These are phyloP conservation scores for Polyommatus icarus DNA, from an alignment of 2,888 invertebrate species.

Conservation along the genomic window DNA sequence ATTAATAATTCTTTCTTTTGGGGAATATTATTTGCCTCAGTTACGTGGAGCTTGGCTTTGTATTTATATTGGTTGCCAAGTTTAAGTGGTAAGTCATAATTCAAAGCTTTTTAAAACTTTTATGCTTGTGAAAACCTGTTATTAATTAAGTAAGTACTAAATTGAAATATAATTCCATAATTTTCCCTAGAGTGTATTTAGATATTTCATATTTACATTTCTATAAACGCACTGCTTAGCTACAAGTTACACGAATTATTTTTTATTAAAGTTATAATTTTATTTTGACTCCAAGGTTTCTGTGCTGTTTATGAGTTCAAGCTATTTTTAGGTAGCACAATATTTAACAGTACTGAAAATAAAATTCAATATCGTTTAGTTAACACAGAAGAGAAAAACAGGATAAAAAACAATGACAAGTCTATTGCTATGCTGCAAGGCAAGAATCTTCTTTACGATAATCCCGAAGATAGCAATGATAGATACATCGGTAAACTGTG, in stretches of 20 bases:
- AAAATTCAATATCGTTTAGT: slow-evolving; percentile 58
- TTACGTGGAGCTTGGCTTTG: slow-evolving; percentile 87
- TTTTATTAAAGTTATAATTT: slow-evolving; percentile 3
- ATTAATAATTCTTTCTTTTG: slow-evolving; percentile 84
- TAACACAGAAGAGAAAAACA: slow-evolving; percentile 60
- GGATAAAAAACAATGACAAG: slow-evolving; percentile 71
- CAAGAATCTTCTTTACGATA: slow-evolving; percentile 63
- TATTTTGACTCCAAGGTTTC: slow-evolving; percentile 14
- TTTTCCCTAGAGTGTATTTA: background rate
- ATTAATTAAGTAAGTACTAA: background rate
- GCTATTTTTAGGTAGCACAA: slow-evolving; percentile 57
- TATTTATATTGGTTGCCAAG: slow-evolving; percentile 85
- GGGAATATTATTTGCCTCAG: slow-evolving; percentile 86
- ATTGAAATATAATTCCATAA: background rate
- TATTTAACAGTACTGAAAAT: slow-evolving; percentile 51
- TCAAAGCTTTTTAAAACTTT: background rate
- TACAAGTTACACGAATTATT: background rate
- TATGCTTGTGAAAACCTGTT: background rate
- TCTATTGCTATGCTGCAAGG: slow-evolving; percentile 69
- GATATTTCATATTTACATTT: background rate
- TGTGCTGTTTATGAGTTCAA: slow-evolving; percentile 28
- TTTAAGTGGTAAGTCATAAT: slow-evolving; percentile 62
- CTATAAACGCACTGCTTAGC: background rate
- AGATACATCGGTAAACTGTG: slow-evolving; percentile 59
- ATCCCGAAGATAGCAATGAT: slow-evolving; percentile 48